Conservation (phyloP, 2,888 invertebrate genomes). For the Lepas anatifera region DNA sequence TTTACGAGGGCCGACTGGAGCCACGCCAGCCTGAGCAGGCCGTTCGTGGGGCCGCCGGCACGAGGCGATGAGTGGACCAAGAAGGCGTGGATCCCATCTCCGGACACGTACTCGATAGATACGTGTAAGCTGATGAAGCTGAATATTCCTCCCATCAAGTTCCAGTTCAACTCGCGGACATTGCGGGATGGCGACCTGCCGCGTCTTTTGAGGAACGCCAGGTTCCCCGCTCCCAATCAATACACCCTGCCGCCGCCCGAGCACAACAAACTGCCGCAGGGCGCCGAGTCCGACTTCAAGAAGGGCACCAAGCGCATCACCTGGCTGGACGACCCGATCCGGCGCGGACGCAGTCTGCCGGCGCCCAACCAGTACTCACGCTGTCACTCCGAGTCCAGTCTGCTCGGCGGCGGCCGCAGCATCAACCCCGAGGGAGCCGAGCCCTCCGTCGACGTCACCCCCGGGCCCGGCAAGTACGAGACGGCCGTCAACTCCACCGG, state of each 20-base stretch:
- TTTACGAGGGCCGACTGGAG: background rate
- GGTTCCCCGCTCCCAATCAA: background rate
- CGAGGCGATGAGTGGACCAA: background rate
- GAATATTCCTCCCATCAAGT: background rate
- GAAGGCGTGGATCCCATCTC: background rate
- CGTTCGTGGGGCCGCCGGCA: background rate
- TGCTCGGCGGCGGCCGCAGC: background rate
- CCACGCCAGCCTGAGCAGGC: background rate
- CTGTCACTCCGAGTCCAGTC: background rate
- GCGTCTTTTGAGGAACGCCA: background rate
- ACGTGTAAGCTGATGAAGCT: background rate
- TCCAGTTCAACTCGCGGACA: background rate
- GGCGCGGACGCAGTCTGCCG: background rate
- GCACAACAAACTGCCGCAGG: background rate
- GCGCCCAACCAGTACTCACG: constrained; percentile 8
- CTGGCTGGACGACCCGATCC: background rate
- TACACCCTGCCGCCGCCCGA: background rate
- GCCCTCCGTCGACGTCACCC: background rate
- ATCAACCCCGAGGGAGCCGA: background rate
- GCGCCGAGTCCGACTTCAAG: background rate
- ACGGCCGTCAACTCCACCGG: background rate
- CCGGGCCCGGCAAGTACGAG: background rate
- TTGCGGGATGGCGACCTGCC: background rate
- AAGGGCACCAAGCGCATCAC: background rate
- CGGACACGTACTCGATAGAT: background rate